Conservation (phyloP, 2,797 vertebrate species). For the Parauchenoglanis punctatus region DNA sequence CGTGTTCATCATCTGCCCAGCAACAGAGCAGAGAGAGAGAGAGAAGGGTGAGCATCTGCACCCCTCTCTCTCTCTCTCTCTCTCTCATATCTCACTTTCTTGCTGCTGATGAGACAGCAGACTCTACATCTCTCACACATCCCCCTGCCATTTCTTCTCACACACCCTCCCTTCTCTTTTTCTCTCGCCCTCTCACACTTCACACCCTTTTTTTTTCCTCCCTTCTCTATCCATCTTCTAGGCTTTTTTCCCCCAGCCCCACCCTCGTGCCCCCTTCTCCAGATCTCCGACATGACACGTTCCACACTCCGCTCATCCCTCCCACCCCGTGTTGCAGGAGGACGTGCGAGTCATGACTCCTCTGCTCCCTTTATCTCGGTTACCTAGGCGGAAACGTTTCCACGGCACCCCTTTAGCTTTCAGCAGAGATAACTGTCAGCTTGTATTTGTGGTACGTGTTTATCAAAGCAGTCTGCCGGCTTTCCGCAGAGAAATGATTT, state of each 20-base stretch:
- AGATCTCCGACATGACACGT: constrained; percentile 28
- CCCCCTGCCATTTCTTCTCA: constrained; percentile 5
- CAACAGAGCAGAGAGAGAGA: constrained; percentile 39
- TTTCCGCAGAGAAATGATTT: constrained; percentile 3
- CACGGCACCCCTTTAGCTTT: constrained; percentile 16
- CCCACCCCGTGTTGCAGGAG: constrained; percentile 40
- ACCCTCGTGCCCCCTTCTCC: constrained; percentile 15
- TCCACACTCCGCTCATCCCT: constrained; percentile 19
- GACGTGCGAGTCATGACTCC: constrained; percentile 37
- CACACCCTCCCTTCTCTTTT: background rate
- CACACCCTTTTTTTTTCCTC: background rate
- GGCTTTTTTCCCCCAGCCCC: constrained; percentile 1
- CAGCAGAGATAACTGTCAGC: background rate
- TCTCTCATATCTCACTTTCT: constrained; percentile 32
- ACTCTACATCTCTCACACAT: constrained; percentile 29
- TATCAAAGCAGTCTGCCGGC: background rate
- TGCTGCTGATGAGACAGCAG: constrained; percentile 25
- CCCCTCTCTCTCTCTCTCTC: background rate
- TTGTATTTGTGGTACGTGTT: background rate
- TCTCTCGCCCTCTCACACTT: constrained; percentile 13
- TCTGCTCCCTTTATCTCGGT: constrained; percentile 34
- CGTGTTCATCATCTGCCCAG: constrained; percentile 48
- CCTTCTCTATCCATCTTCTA: constrained; percentile 25
- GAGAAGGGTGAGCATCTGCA: constrained; percentile 16
- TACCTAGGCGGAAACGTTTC: constrained; percentile 19